phyloP scores from a whole-genome alignment of 1,140 invertebrate species.

The Pseudomyrmex concolor region DNA sequence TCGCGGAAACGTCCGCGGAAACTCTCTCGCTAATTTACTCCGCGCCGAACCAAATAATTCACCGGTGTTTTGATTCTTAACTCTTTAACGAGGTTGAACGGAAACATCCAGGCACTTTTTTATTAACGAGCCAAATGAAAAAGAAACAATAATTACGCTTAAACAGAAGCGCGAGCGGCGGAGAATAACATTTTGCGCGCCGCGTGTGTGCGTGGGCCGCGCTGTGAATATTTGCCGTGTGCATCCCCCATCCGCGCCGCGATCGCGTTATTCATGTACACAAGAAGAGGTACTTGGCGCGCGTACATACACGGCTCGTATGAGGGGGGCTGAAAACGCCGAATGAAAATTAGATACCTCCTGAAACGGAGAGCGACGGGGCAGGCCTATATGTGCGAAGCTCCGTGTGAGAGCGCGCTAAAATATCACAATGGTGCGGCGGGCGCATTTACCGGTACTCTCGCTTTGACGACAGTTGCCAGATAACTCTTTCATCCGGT shows the following conservation, averaged over 20 bases:
- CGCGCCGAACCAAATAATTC: not conserved
- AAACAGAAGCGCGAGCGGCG: not conserved
- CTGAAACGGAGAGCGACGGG: constrained; percentile 18
- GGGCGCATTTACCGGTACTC: constrained; percentile 70
- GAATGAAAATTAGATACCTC: constrained; percentile 71
- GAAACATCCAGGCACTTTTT: not conserved
- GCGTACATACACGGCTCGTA: not conserved
- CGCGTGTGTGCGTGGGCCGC: not conserved
- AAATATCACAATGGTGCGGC: constrained; percentile 72
- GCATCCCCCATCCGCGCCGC: too few species aligned
- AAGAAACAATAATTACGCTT: constrained; percentile 24
- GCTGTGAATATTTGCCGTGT: constrained; percentile 7
- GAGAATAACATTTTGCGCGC: constrained; percentile 27
- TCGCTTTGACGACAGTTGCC: constrained; percentile 79
- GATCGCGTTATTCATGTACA: constrained; percentile 18
- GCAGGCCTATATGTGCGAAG: constrained; percentile 9
- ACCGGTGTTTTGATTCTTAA: not conserved
- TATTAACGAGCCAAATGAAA: constrained; percentile 19
- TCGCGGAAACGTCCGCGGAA: not conserved
- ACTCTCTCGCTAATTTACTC: too few species aligned
- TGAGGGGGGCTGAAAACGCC: constrained; percentile 35
- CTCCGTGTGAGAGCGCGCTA: constrained; percentile 27
- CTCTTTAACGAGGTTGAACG: not conserved
- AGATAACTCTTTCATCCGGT: constrained; percentile 82
- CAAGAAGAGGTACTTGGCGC: too few species aligned